Evolutionary conservation across 2,888 invertebrate species (phyloP).

Genomic region (Rhogogaster chlorosoma): DNA sequence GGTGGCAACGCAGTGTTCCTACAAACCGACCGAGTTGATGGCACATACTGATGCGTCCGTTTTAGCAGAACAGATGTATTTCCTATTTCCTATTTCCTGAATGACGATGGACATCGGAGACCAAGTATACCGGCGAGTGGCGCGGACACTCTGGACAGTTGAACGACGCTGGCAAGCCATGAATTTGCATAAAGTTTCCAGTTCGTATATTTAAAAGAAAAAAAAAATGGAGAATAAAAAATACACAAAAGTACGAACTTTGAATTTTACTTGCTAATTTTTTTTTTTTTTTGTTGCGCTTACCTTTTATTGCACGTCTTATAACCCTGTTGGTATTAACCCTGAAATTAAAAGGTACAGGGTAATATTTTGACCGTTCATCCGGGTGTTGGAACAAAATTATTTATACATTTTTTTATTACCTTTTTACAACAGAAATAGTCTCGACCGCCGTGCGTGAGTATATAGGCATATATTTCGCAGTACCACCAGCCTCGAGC

Average conservation of each 20-base stretch:
- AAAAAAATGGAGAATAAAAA: not conserved
- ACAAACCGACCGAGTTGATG: conserved; percentile 7
- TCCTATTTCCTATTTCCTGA: conserved; percentile 43
- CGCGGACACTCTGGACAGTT: not conserved
- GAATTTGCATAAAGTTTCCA: conserved; percentile 19
- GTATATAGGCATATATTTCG: not conserved
- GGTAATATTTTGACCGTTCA: not conserved
- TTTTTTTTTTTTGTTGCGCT: not conserved
- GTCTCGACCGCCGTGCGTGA: not conserved
- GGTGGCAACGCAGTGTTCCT: conserved; percentile 8
- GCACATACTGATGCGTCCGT: not conserved
- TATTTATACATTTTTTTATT: not conserved
- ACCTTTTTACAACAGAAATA: not conserved
- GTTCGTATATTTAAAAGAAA: not conserved
- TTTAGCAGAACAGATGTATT: conserved; percentile 31
- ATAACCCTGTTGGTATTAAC: conserved; percentile 19
- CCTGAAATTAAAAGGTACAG: not conserved
- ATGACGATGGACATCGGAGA: conserved; percentile 25
- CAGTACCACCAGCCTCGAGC: not conserved
- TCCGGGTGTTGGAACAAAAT: not conserved
- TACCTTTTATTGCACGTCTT: conserved; percentile 21
- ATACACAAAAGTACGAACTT: not conserved
- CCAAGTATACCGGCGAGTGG: not conserved
- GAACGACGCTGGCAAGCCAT: not conserved
- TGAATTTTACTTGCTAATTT: conserved; percentile 36